A percentile compares a stretch with the other conserved stretches of the same genome.
Evolutionary conservation across 2,888 invertebrate species (phyloP).

Genomic region (Agriopis leucophaearia): DNA sequence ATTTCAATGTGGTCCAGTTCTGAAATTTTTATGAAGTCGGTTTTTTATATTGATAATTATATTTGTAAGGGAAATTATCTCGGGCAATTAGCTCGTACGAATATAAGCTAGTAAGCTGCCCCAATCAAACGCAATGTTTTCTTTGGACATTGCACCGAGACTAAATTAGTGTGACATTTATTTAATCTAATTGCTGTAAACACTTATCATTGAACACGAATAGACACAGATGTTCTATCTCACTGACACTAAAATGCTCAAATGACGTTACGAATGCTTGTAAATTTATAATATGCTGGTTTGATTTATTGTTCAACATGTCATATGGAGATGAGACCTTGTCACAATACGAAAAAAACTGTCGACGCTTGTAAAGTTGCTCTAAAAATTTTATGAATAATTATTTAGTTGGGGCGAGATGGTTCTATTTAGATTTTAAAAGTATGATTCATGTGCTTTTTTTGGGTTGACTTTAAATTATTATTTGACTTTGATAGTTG

Average conservation of each 20-base stretch:
- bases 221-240: constrained; percentile 27
- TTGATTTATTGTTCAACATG: constrained; percentile 25
- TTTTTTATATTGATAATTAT: too few species aligned
- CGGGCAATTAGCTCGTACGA: too few species aligned
- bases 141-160: constrained; percentile 51
- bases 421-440: background rate
- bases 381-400: background rate
- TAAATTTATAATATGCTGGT: constrained; percentile 27
- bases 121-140: constrained; percentile 46
- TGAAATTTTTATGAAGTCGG: too few species aligned
- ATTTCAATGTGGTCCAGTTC: too few species aligned
- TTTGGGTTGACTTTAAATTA: constrained; percentile 3
- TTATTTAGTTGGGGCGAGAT: background rate
- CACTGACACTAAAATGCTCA: constrained; percentile 16
- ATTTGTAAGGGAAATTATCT: too few species aligned
- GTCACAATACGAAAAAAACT: constrained; percentile 8
- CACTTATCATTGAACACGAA: constrained; percentile 32
- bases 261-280: constrained; percentile 9
- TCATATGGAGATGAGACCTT: constrained; percentile 9
- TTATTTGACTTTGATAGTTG: constrained; percentile 14
- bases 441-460: constrained; percentile 10
- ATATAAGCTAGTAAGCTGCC: background rate
- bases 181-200: constrained; percentile 44
- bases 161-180: constrained; percentile 46
- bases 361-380: background rate